These are phyloP conservation scores for Eupelmus urozonus DNA, from an alignment of 2,888 invertebrate genomes.

Conservation along the genomic window DNA sequence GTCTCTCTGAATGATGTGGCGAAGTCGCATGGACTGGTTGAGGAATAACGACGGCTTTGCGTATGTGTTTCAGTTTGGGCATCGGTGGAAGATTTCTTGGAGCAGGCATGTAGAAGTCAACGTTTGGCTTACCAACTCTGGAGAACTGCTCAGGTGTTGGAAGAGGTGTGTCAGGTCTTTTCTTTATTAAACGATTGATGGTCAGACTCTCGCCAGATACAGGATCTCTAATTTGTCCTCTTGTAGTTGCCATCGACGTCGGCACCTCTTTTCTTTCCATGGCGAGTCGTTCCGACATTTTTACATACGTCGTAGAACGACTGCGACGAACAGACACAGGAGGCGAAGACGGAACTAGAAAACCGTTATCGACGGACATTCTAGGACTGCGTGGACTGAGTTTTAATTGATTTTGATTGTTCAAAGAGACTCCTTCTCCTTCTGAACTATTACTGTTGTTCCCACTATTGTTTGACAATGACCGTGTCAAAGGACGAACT, in stretches of 20 bases:
- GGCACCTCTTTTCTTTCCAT: slow-evolving; percentile 40
- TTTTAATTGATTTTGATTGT: slow-evolving; percentile 20
- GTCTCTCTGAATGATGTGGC: neutral
- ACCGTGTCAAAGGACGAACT: slow-evolving; percentile 61
- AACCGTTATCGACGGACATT: slow-evolving; percentile 66
- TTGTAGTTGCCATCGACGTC: neutral
- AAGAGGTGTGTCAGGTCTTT: slow-evolving; percentile 71
- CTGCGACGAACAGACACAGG: slow-evolving; percentile 46
- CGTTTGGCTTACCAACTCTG: neutral
- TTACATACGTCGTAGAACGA: slow-evolving; percentile 56
- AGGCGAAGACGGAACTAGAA: slow-evolving; percentile 61
- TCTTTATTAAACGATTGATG: slow-evolving; percentile 52
- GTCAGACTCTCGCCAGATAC: slow-evolving; percentile 14
- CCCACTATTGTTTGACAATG: slow-evolving; percentile 40
- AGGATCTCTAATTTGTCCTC: slow-evolving; percentile 23
- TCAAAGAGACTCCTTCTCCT: slow-evolving; percentile 13
- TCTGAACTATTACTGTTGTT: slow-evolving; percentile 38
- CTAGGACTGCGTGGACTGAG: slow-evolving; percentile 59
- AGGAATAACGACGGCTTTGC: neutral
- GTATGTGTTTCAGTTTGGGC: slow-evolving; percentile 31
- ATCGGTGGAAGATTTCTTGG: neutral
- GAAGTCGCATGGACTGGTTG: neutral
- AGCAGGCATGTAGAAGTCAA: slow-evolving; percentile 6
- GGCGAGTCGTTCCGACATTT: slow-evolving; percentile 53
- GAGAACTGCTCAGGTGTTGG: slow-evolving; percentile 62